phyloP scores from a whole-genome alignment of 1,140 invertebrate genomes.

The Zaprionus vittiger region DNA sequence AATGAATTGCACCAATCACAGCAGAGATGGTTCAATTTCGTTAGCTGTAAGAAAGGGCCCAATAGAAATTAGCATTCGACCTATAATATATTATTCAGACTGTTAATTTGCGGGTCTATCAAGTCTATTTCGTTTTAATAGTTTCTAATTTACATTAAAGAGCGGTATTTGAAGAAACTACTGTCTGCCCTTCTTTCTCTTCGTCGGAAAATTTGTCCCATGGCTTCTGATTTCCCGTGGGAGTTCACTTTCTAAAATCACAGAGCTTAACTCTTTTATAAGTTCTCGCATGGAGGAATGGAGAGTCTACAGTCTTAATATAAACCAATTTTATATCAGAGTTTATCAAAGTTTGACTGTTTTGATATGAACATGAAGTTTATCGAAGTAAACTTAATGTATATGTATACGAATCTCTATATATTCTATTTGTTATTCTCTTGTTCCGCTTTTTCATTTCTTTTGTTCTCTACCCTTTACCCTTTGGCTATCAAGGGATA shows the following conservation, averaged over 20 bases:
- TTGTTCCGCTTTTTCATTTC: too few relatives aligned
- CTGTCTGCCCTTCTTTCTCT: background rate
- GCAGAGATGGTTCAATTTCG: slow-evolving; percentile 1
- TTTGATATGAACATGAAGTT: background rate
- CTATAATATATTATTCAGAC: slow-evolving; percentile 3
- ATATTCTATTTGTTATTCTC: background rate
- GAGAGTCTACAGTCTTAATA: background rate
- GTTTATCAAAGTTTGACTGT: background rate
- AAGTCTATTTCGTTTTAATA: background rate
- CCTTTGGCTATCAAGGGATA: too few relatives aligned
- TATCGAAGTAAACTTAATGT: background rate
- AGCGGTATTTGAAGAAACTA: background rate
- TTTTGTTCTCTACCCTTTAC: too few relatives aligned
- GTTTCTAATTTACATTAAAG: slow-evolving; percentile 7
- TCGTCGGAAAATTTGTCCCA: background rate
- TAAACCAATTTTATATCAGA: background rate
- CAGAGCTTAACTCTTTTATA: background rate
- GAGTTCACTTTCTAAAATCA: slow-evolving; percentile 7
- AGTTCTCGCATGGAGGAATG: background rate
- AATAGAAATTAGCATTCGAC: background rate
- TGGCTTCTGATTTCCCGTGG: background rate
- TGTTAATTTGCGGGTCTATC: background rate
- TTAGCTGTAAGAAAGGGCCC: background rate
- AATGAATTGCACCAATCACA: background rate
- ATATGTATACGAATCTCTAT: background rate